phyloP scores from a whole-genome alignment of 2,113 vertebrate species.

The Hypocryptadius cinnamomeus region DNA sequence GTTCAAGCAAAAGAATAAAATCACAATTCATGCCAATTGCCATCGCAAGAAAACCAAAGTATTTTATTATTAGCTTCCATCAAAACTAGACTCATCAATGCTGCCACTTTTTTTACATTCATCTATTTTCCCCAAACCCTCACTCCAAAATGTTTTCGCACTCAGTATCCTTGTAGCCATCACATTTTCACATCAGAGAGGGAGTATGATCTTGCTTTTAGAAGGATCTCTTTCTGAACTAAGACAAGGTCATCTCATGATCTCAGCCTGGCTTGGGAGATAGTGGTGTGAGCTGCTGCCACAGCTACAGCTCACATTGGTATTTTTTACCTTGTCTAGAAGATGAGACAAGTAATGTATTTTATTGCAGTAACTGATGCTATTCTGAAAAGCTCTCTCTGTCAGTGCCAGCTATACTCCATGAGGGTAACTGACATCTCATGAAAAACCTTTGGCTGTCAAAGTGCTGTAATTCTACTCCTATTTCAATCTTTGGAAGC shows the following conservation, averaged over 20 bases:
- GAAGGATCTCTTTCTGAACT: conserved; percentile 24
- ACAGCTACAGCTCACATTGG: background rate
- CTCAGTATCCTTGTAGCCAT: background rate
- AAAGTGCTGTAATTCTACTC: background rate
- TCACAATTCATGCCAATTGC: background rate
- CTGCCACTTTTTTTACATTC: background rate
- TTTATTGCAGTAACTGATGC: conserved; percentile 7
- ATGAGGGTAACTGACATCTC: background rate
- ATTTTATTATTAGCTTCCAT: conserved; percentile 5
- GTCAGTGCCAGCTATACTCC: background rate
- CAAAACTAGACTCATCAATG: background rate
- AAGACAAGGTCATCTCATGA: conserved; percentile 11
- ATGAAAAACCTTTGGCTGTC: background rate
- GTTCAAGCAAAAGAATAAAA: conserved; percentile 22
- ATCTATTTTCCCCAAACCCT: background rate
- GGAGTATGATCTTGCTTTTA: background rate
- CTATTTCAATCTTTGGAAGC: background rate
- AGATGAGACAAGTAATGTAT: background rate
- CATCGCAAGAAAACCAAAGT: background rate
- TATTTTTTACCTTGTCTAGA: background rate
- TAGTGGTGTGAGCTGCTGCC: background rate
- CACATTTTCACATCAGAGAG: background rate
- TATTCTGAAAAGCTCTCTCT: background rate
- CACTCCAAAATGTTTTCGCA: background rate
- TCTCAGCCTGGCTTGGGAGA: background rate